These are phyloP conservation scores for Gallinago nigripennis DNA, from an alignment of 2,797 vertebrate genomes.

Conservation along the genomic window DNA sequence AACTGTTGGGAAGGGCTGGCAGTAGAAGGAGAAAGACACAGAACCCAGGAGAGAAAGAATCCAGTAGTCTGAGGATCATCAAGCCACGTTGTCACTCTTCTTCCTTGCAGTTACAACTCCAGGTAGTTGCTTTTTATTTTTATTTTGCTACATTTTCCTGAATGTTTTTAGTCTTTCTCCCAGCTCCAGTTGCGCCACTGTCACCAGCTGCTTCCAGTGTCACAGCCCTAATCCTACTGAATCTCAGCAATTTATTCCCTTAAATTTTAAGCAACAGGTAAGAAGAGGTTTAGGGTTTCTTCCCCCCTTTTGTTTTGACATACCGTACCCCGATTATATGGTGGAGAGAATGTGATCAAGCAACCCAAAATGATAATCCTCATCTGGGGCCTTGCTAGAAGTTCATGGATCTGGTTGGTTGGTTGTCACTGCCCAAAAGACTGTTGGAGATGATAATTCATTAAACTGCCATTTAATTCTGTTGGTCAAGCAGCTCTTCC, in stretches of 20 bases:
- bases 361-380: neutral
- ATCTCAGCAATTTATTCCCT: neutral
- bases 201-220: neutral
- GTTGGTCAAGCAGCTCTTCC: neutral
- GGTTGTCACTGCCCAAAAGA: neutral
- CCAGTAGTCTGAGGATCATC: neutral
- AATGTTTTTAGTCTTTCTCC: neutral
- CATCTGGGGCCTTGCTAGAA: neutral
- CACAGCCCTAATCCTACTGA: neutral
- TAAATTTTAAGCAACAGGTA: neutral
- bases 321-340: neutral
- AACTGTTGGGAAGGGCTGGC: slow-evolving; percentile 3
- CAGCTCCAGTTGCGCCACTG: neutral
- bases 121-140: slow-evolving; percentile 3
- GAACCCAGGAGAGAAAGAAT: neutral
- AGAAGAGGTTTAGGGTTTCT: neutral
- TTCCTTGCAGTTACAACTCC: neutral
- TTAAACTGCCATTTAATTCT: neutral
- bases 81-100: neutral
- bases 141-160: neutral
- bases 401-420: neutral
- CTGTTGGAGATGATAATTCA: neutral
- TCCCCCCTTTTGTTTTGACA: neutral
- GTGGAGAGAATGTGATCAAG: neutral
- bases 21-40: neutral